Conservation (phyloP, 2,888 invertebrate genomes). For the Autographa pulchrina region DNA sequence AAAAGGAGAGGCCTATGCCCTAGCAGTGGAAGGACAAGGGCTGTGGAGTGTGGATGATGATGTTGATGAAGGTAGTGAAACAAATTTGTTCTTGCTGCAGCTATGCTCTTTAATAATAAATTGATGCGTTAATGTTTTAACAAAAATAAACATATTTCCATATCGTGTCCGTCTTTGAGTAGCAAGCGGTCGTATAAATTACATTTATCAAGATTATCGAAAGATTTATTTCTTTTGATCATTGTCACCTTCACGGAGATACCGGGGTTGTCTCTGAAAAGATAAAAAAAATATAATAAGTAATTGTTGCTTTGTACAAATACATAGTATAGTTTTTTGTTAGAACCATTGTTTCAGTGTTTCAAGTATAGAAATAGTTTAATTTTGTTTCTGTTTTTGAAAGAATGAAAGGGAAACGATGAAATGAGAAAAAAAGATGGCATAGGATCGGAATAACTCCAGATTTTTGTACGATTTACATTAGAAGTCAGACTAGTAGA, state of each 20-base stretch:
- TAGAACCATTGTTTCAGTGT: too few relatives aligned
- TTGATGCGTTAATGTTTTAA: conserved; percentile 37
- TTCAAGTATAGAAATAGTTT: neutral
- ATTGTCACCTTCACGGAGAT: conserved; percentile 32
- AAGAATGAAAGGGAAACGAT: too few relatives aligned
- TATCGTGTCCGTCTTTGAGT: conserved; percentile 25
- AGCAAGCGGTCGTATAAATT: conserved; percentile 31
- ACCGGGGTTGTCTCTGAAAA: conserved; percentile 32
- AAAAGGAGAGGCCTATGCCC: too few relatives aligned
- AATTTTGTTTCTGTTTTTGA: neutral
- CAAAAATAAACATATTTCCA: conserved; percentile 42
- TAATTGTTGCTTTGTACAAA: neutral
- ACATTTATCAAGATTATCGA: conserved; percentile 27
- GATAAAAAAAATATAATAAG: neutral
- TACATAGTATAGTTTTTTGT: neutral
- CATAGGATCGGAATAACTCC: too few relatives aligned
- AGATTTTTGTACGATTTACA: too few relatives aligned
- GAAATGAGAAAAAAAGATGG: too few relatives aligned
- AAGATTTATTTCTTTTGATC: conserved; percentile 30
- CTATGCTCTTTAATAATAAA: conserved; percentile 40
- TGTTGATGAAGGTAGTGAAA: neutral
- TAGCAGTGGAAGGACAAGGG: too few relatives aligned
- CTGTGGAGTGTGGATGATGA: too few relatives aligned
- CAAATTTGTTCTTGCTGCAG: conserved; percentile 34
- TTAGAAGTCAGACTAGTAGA: too few relatives aligned